These are phyloP conservation scores for Drosophila tani DNA, from an alignment of 1,140 invertebrate species.

Conservation along the genomic window DNA sequence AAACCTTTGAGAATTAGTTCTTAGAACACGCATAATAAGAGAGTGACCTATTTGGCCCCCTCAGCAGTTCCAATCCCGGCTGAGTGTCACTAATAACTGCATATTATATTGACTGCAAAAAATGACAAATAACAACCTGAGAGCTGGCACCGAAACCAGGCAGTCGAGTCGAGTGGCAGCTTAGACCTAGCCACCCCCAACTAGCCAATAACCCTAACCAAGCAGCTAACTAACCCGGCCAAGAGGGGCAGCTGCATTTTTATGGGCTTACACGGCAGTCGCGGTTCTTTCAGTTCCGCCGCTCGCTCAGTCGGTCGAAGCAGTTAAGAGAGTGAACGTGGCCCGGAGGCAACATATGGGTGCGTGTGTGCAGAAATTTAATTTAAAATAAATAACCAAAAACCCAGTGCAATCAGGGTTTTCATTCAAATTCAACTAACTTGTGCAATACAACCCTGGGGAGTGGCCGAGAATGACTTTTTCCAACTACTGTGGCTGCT, in stretches of 20 bases:
- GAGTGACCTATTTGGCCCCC: slow-evolving; percentile 43
- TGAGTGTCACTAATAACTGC: slow-evolving; percentile 72
- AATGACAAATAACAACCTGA: slow-evolving; percentile 10
- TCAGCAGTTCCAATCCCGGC: slow-evolving; percentile 12
- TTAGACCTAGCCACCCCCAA: slow-evolving; percentile 39
- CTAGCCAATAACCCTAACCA: slow-evolving; percentile 33
- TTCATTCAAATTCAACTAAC: slow-evolving; percentile 37
- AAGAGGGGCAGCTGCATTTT: slow-evolving; percentile 60
- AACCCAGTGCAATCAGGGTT: slow-evolving; percentile 23
- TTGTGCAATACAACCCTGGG: slow-evolving; percentile 53
- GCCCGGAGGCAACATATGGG: slow-evolving; percentile 30
- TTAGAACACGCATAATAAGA: slow-evolving; percentile 1
- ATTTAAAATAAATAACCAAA: slow-evolving; percentile 20
- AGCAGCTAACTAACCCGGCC: slow-evolving; percentile 8
- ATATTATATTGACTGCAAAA: slow-evolving; percentile 75
- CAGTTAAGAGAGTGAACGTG: slow-evolving; percentile 62
- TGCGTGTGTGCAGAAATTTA: slow-evolving; percentile 42
- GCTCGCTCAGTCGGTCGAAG: slow-evolving; percentile 26
- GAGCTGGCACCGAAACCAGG: slow-evolving; percentile 51
- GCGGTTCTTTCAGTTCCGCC: slow-evolving; percentile 26
- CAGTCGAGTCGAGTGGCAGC: slow-evolving; percentile 39
- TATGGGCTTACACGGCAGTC: slow-evolving; percentile 67
- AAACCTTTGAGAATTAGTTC: neutral
- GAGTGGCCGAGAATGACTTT: slow-evolving; percentile 3
- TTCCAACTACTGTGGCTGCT: slow-evolving; percentile 12